These are phyloP conservation scores for Polydrusus cervinus DNA, from an alignment of 2,888 invertebrate genomes.

Conservation along the genomic window DNA sequence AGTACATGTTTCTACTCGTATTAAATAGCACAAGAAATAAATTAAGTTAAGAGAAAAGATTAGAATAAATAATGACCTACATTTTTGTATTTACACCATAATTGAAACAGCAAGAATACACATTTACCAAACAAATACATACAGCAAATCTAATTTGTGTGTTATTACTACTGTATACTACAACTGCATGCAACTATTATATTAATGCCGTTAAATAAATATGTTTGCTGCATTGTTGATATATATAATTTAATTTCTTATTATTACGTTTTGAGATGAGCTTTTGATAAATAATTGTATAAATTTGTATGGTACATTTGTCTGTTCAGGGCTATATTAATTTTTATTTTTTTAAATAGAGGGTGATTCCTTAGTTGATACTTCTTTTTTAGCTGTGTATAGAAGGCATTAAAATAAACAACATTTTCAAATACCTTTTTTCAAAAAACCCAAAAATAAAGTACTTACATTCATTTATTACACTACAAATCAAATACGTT, in stretches of 20 bases:
- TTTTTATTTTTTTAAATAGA: too few relatives aligned
- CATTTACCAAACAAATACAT: neutral
- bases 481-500: too few relatives aligned
- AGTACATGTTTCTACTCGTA: neutral
- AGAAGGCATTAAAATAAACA: too few relatives aligned
- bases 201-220: neutral
- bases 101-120: neutral
- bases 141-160: neutral
- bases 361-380: too few relatives aligned
- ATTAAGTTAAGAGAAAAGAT: neutral
- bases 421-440: too few relatives aligned
- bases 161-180: neutral
- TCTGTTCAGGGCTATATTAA: too few relatives aligned
- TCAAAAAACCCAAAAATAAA: too few relatives aligned
- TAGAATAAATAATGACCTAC: neutral
- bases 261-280: too few relatives aligned
- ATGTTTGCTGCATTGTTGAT: neutral
- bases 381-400: too few relatives aligned
- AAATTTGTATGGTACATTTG: too few relatives aligned
- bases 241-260: neutral
- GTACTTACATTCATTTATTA: too few relatives aligned
- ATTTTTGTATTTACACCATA: neutral
- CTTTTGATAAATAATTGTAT: too few relatives aligned
- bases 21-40: neutral
- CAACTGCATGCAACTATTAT: neutral